phyloP scores from a whole-genome alignment of 2,797 vertebrate genomes.

The Fistularia commersonii region DNA sequence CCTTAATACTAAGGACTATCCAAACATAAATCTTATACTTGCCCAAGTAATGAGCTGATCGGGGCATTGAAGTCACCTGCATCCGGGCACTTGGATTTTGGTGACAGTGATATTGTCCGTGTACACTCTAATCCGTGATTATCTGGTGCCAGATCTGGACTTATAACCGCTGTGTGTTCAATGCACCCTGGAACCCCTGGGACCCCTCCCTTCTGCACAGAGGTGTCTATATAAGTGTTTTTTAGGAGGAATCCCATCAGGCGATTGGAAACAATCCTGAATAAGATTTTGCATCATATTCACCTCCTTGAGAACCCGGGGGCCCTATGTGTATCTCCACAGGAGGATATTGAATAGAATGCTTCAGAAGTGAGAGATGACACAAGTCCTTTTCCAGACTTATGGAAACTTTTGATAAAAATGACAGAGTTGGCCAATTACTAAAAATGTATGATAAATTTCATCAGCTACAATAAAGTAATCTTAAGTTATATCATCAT shows the following conservation, averaged over 20 bases:
- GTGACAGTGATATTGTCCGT: neutral
- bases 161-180: neutral
- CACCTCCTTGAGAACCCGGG: no score
- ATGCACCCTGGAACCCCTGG: neutral
- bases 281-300: no score
- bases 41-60: neutral
- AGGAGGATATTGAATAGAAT: conserved; percentile 1
- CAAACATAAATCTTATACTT: neutral
- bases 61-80: neutral
- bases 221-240: no score
- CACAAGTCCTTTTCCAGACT: conserved; percentile 4
- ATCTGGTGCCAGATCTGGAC: neutral
- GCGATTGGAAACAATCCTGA: no score
- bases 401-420: conserved; percentile 23
- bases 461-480: conserved; percentile 58
- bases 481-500: conserved; percentile 40
- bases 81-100: no score
- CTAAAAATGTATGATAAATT: conserved; percentile 62
- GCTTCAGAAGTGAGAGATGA: neutral
- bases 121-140: neutral
- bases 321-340: no score
- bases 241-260: no score
- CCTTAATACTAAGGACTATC: neutral
- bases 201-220: no score
- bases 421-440: conserved; percentile 45